These are phyloP conservation scores for Nanger granti DNA, from an alignment of 2,113 vertebrate species.

Conservation along the genomic window DNA sequence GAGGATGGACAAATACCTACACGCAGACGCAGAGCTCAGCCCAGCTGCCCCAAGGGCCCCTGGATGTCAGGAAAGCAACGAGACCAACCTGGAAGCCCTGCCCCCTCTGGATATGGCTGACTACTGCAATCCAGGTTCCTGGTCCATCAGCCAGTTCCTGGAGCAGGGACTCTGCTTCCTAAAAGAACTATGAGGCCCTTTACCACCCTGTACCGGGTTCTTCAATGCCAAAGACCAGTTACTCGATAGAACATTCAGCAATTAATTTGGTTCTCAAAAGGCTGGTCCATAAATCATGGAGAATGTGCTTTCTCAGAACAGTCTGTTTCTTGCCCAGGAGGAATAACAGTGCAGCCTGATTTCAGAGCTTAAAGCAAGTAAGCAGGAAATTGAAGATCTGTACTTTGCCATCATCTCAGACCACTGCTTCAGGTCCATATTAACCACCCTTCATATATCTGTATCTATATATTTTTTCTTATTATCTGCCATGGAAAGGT, in stretches of 20 bases:
- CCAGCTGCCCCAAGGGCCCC: neutral
- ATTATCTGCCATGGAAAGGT: neutral
- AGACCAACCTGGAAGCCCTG: neutral
- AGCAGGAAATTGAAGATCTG: neutral
- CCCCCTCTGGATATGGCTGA: neutral
- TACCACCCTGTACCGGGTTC: neutral
- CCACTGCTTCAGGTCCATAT: neutral
- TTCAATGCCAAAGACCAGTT: neutral
- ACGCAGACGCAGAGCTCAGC: fast-evolving
- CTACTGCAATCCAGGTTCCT: neutral
- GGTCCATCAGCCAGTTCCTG: neutral
- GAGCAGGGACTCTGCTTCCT: neutral
- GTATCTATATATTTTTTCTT: neutral
- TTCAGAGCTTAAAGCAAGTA: neutral
- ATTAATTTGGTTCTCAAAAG: neutral
- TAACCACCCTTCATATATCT: neutral
- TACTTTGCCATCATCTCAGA: neutral
- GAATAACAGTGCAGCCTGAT: neutral
- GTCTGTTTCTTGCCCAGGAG: neutral
- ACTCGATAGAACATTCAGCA: neutral
- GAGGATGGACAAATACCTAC: neutral
- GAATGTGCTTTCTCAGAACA: neutral
- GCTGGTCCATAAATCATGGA: neutral
- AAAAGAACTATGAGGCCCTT: neutral
- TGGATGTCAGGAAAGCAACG: fast-evolving